Conservation (phyloP, 2,797 vertebrate species). For the Allobates femoralis region DNA sequence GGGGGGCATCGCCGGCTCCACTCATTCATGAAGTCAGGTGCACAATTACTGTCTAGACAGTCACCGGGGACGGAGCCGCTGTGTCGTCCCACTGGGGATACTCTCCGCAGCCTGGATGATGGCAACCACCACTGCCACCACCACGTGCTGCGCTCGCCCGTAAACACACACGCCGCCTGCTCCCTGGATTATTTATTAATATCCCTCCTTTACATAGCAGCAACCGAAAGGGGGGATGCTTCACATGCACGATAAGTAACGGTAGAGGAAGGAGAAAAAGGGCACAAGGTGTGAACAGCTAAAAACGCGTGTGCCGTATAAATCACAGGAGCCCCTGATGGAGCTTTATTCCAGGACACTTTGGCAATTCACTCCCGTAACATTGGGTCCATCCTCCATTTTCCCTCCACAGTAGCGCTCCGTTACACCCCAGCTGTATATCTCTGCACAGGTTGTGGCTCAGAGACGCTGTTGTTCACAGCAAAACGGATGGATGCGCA, state of each 20-base stretch:
- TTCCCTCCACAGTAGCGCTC: no score
- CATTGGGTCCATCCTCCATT: no score
- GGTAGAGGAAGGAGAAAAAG: no score
- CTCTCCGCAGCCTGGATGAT: neutral
- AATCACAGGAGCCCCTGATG: no score
- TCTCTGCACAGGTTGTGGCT: no score
- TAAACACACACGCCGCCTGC: constrained; percentile 26
- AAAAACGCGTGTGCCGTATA: no score
- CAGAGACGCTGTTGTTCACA: no score
- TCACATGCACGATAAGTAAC: neutral
- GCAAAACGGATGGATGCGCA: no score
- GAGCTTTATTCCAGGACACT: no score
- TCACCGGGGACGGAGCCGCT: constrained; percentile 33
- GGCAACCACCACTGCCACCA: neutral
- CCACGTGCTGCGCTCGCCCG: constrained; percentile 7
- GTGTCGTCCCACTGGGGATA: neutral
- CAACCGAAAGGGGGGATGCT: neutral
- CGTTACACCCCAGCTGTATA: no score
- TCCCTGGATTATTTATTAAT: constrained; percentile 18
- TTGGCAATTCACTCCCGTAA: no score
- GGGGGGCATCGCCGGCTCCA: neutral
- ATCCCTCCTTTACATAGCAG: neutral
- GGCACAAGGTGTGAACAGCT: neutral
- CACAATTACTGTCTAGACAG: constrained; percentile 57
- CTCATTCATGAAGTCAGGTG: constrained; percentile 39